A percentile compares a stretch with the other conserved stretches of the same genome.
Conservation (phyloP, 2,113 vertebrate genomes). For the Aleadryas rufinucha region DNA sequence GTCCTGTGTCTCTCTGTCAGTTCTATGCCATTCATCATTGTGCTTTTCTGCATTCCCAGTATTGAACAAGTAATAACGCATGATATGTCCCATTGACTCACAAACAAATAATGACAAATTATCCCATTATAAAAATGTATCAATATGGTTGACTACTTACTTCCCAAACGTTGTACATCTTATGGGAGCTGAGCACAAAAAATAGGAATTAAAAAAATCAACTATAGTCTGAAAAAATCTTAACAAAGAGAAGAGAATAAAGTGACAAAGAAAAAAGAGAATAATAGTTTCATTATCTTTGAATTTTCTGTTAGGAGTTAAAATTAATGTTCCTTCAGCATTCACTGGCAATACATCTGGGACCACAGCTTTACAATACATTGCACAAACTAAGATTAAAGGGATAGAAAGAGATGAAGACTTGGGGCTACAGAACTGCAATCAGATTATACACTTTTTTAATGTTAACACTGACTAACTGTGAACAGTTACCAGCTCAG, state of each 20-base stretch:
- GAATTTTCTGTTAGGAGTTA: not conserved
- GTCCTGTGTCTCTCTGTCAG: not conserved
- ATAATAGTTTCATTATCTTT: not conserved
- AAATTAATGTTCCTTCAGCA: not conserved
- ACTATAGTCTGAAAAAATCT: not conserved
- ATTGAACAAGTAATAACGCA: not conserved
- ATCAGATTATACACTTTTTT: not conserved
- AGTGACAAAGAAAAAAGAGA: not conserved
- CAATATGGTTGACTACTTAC: not conserved
- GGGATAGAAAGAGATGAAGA: not conserved
- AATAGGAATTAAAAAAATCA: not conserved
- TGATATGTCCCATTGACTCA: not conserved
- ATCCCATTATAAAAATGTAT: not conserved
- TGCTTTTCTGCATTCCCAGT: not conserved
- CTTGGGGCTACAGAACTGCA: not conserved
- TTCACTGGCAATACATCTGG: not conserved
- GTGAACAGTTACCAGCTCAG: not conserved
- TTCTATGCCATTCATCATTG: not conserved
- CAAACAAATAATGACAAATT: conserved; percentile 34
- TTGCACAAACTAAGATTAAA: not conserved
- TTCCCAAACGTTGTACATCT: not conserved
- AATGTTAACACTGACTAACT: not conserved
- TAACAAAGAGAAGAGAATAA: not conserved
- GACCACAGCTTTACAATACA: not conserved
- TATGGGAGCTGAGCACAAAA: not conserved